A percentile compares a stretch with the other conserved stretches of the same genome.
Conservation (phyloP, 2,888 invertebrate species). For the Gibbula magus region DNA sequence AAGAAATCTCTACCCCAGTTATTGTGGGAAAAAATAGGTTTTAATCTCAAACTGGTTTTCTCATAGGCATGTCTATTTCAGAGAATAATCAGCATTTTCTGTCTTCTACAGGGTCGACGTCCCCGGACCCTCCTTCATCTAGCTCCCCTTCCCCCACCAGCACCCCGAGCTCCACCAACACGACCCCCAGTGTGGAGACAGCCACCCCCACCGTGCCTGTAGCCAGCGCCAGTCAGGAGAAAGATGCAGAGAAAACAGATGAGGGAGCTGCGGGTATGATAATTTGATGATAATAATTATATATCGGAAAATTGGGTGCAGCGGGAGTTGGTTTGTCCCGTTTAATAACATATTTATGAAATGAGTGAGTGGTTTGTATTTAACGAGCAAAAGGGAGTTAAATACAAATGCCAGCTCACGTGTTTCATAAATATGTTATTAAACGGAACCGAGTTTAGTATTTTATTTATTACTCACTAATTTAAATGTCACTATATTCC, state of each 20-base stretch:
- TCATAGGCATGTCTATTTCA: background rate
- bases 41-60: background rate
- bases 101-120: slow-evolving; percentile 1
- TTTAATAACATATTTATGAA: too few relatives aligned
- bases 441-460: too few relatives aligned
- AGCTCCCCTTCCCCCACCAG: slow-evolving; percentile 26
- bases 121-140: slow-evolving; percentile 24
- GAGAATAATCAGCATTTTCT: background rate
- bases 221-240: slow-evolving; percentile 46
- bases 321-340: too few relatives aligned
- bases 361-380: too few relatives aligned
- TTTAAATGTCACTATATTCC: too few relatives aligned
- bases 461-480: too few relatives aligned
- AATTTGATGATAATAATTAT: too few relatives aligned
- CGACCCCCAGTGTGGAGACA: slow-evolving; percentile 64
- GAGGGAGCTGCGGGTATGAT: slow-evolving; percentile 57
- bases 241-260: slow-evolving; percentile 49
- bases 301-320: too few relatives aligned
- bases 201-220: slow-evolving; percentile 68
- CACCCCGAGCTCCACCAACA: slow-evolving; percentile 30
- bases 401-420: too few relatives aligned
- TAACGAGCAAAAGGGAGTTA: too few relatives aligned
- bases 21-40: background rate
- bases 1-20: background rate
- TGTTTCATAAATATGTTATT: too few relatives aligned